phyloP scores from a whole-genome alignment of 92 coral and sea anemone genomes.

The Palythoa grandis region DNA sequence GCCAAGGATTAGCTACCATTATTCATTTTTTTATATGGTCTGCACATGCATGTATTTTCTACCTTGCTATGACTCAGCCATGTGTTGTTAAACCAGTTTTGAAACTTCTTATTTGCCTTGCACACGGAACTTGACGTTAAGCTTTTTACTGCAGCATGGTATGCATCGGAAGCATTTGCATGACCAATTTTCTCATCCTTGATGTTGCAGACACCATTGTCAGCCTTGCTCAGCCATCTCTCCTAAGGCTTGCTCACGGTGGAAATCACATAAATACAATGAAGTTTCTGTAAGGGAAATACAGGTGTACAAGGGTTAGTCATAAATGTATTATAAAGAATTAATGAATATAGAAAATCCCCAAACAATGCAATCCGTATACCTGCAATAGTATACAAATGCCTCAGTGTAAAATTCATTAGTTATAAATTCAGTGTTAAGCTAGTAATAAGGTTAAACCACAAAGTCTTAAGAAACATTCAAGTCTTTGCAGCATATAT shows the following conservation, averaged over 20 bases:
- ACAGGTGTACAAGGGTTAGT: not conserved
- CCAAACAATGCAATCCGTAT: not conserved
- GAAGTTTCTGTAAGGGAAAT: not conserved
- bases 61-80: constrained; percentile 51
- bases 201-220: constrained; percentile 26
- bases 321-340: not conserved
- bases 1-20: not conserved
- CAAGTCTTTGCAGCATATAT: not conserved
- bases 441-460: not conserved
- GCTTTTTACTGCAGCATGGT: constrained; percentile 10
- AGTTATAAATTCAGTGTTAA: not conserved
- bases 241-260: constrained; percentile 72
- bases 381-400: not conserved
- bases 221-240: constrained; percentile 49
- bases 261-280: constrained; percentile 54
- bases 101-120: constrained; percentile 27
- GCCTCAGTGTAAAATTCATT: not conserved
- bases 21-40: not conserved
- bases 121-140: constrained; percentile 34
- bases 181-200: constrained; percentile 40
- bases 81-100: constrained; percentile 45
- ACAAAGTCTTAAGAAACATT: not conserved
- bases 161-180: constrained; percentile 7
- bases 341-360: not conserved
- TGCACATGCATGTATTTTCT: not conserved